phyloP scores from a whole-genome alignment of 1,140 invertebrate species.

The Andricus grossulariae region DNA sequence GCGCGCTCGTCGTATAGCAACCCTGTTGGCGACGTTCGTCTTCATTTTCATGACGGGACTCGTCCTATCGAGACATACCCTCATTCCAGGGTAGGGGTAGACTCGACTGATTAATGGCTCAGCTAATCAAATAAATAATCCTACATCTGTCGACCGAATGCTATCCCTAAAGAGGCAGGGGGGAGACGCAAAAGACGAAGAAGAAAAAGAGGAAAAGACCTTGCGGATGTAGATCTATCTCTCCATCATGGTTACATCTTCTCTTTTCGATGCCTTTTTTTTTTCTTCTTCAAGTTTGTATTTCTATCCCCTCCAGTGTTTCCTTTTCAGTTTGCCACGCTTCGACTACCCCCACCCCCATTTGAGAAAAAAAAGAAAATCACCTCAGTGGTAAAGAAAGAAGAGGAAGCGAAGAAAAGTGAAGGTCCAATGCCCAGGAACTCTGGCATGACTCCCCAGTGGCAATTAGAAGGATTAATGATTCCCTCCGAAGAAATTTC shows the following conservation, averaged over 20 bases:
- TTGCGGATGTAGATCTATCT: constrained; percentile 5
- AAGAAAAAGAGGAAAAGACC: constrained; percentile 30
- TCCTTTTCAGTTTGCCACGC: no score
- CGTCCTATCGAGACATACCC: constrained; percentile 11
- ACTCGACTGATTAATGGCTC: constrained; percentile 60
- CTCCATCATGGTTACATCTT: constrained; percentile 27
- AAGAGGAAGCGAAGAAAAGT: constrained; percentile 35
- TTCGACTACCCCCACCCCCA: no score
- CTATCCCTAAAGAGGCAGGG: constrained; percentile 34
- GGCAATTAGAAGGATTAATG: constrained; percentile 68
- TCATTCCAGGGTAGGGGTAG: constrained; percentile 22
- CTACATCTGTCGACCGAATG: constrained; percentile 67
- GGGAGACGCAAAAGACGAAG: neutral
- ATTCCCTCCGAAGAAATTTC: constrained; percentile 43
- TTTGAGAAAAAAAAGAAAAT: constrained; percentile 32
- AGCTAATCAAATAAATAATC: constrained; percentile 68
- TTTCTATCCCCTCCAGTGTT: no score
- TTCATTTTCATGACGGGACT: constrained; percentile 23
- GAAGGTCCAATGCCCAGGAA: constrained; percentile 39
- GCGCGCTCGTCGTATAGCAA: neutral
- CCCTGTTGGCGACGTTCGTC: constrained; percentile 24
- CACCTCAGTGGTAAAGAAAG: constrained; percentile 29
- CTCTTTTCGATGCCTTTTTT: constrained; percentile 28
- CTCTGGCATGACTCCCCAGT: constrained; percentile 52
- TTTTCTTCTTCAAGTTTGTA: neutral